These are phyloP conservation scores for Cassiopea xamachana DNA, from an alignment of 30 jellyfish, hydroid and myxozoan species.

Conservation along the genomic window DNA sequence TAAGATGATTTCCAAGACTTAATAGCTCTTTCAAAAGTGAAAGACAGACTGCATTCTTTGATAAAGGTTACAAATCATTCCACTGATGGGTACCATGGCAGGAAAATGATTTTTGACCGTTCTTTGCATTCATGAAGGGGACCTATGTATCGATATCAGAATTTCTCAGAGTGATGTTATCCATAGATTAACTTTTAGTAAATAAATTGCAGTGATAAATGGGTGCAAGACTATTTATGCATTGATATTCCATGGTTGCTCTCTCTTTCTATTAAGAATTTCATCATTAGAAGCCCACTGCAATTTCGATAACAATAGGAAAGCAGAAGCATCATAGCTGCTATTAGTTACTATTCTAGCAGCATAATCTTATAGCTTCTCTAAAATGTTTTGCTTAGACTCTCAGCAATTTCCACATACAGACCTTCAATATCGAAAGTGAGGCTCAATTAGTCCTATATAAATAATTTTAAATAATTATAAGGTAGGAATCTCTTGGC, in stretches of 20 bases:
- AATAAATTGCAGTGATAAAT: conserved; percentile 2
- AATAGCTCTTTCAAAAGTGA: too few species aligned
- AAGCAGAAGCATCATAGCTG: neutral
- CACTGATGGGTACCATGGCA: too few species aligned
- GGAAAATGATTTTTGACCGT: too few species aligned
- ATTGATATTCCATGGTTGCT: conserved; percentile 1
- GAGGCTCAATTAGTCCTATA: neutral
- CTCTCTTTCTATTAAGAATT: neutral
- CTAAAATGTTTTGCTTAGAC: neutral
- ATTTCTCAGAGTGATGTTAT: neutral
- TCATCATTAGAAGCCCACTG: neutral
- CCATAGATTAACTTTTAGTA: conserved; percentile 5
- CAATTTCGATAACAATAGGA: neutral
- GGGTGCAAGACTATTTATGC: neutral
- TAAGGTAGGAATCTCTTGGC: neutral
- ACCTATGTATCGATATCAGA: neutral
- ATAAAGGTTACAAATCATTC: too few species aligned
- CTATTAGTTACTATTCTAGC: neutral
- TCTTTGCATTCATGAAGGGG: neutral
- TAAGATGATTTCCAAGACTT: too few species aligned
- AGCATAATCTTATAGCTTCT: neutral
- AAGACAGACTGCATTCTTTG: too few species aligned
- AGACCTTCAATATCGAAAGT: neutral
- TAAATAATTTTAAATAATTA: neutral
- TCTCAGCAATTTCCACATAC: neutral